Base-by-base conservation (phyloP, 2,797 vertebrate genomes). In the Picus viridis region DNA sequence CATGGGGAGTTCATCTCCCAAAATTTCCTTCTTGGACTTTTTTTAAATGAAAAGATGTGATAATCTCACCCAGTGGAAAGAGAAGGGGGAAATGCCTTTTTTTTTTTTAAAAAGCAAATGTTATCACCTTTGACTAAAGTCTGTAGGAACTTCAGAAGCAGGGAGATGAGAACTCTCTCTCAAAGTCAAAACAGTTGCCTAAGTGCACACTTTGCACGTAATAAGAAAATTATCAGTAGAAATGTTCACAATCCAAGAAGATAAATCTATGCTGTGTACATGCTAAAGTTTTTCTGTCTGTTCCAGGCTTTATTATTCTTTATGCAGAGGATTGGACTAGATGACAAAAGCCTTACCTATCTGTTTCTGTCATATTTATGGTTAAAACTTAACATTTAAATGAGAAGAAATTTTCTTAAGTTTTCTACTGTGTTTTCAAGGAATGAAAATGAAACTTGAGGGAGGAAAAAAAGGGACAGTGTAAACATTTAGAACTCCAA, bases 21-120 rank as follows among this genome's bases (percentile, higher is more conserved):
- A 90, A 82, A 88, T 89, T 94, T 96, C 83, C 70, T 89, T 92
- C 59, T 85, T 89, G 47, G 34, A 81, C 36, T 74, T 87, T 68
- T 51, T 49, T 91, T 87, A 70, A 79, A 85, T 91, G 87, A 77
- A 39, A 83, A 53, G 85, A 93, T 89, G 80, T 86, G 87, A 93
- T 94, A 88, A 89, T 86, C 41, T 89, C 32, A 70, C 74, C 23
- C 45, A 84, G 71, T 91, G 71, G 85, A 89, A 91, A 64, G 39
- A 88, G 73, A 83, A 64, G 30, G 6, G 39, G 58, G 57, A 89
- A 86, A 62, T 36, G 32, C 11, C 93, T 90, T 93, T 76, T 93
- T 34, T 34, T 39, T 39, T 39, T 39, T 12, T 12, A 39, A 83
- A 79, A 94, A 84, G 77, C 24, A 85, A 84, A 36, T 90, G 69